Conservation (phyloP, 2,797 vertebrate genomes). For the Microcaecilia unicolor region DNA sequence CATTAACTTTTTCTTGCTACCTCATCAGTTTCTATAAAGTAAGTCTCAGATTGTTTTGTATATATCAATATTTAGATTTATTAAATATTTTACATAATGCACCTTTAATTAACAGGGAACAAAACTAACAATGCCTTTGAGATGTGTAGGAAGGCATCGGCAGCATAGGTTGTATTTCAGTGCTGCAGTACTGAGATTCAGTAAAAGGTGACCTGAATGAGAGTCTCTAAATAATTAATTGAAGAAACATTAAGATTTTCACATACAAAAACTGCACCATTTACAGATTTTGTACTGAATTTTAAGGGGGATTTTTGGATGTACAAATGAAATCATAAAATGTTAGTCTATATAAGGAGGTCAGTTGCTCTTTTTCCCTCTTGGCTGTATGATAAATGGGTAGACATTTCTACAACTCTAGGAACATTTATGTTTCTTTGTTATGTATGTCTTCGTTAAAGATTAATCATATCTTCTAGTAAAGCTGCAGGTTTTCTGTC, state of each 20-base stretch:
- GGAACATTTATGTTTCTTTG: slow-evolving; percentile 4
- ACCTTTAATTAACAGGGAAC: background rate
- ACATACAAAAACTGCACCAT: background rate
- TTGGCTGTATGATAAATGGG: background rate
- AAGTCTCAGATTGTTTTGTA: too few relatives aligned
- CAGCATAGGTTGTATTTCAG: slow-evolving; percentile 3
- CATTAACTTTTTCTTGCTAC: background rate
- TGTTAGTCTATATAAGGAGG: too few relatives aligned
- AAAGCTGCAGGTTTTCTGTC: slow-evolving; percentile 6
- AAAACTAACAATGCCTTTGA: background rate
- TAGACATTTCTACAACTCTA: background rate
- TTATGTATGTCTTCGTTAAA: slow-evolving; percentile 18
- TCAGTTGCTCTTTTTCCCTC: slow-evolving; percentile 3
- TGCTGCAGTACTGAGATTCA: slow-evolving; percentile 15
- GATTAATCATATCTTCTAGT: slow-evolving; percentile 8
- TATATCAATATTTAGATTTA: too few relatives aligned
- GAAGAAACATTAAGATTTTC: background rate
- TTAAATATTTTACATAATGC: slow-evolving; percentile 12
- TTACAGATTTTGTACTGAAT: too few relatives aligned
- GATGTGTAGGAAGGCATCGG: slow-evolving; percentile 12
- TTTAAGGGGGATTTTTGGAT: too few relatives aligned
- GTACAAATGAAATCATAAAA: too few relatives aligned
- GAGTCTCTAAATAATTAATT: slow-evolving; percentile 6
- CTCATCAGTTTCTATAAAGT: background rate
- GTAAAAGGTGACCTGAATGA: background rate